Percentiles rank a stretch among this genome's conserved stretches.
Evolutionary conservation across 2,113 vertebrate species (phyloP).

Genomic region (Thinocorus orbignyianus): DNA sequence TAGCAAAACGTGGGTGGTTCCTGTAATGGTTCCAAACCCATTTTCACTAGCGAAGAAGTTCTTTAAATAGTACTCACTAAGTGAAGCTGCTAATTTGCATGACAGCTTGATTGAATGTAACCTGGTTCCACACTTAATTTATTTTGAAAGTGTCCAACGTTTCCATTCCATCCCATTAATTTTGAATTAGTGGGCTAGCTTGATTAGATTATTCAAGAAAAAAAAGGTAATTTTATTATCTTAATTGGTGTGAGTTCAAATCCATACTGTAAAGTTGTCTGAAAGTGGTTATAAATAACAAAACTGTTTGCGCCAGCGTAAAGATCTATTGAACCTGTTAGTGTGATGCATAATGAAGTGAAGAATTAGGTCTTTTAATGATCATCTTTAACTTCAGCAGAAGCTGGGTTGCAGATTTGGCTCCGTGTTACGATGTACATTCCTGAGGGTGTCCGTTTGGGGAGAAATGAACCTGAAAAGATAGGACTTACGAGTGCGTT

Average conservation of each 20-base stretch:
- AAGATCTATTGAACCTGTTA: background rate
- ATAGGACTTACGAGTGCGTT: accelerated
- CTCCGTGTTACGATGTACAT: background rate
- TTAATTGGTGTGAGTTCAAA: background rate
- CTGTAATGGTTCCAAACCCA: background rate
- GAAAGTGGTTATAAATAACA: background rate
- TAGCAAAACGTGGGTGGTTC: background rate
- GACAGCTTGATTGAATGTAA: slow-evolving; percentile 41
- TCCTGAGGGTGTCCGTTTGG: accelerated
- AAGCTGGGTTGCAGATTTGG: background rate
- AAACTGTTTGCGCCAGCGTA: background rate
- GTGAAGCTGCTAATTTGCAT: background rate
- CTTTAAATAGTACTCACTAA: background rate
- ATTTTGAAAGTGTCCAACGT: slow-evolving; percentile 16
- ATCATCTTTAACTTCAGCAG: background rate
- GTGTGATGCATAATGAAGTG: background rate
- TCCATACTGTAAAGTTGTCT: background rate
- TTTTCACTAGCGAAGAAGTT: background rate
- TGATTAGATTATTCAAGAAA: background rate
- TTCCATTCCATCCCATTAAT: slow-evolving; percentile 7
- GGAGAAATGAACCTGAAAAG: background rate
- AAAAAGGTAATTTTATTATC: background rate
- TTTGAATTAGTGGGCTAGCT: background rate
- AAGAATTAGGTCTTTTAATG: background rate
- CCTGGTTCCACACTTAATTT: slow-evolving; percentile 41